Conservation (phyloP, 2,113 vertebrate genomes). For the Spheniscus mendiculus region DNA sequence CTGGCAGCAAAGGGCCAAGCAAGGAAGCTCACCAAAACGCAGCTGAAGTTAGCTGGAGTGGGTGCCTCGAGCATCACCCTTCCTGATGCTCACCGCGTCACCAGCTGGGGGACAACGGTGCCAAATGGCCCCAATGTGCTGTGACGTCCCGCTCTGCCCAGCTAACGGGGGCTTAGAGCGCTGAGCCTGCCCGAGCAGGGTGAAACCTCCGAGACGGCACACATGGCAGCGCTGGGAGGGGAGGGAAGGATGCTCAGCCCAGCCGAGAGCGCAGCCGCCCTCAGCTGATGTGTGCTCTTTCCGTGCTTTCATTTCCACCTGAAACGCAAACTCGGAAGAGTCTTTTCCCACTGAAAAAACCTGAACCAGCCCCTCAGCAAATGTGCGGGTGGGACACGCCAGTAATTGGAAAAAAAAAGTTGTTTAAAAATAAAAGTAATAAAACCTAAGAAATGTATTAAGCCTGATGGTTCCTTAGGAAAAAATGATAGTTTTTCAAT, state of each 20-base stretch:
- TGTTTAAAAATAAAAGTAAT: neutral
- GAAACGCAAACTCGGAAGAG: neutral
- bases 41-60: neutral
- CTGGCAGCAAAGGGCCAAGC: neutral
- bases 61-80: neutral
- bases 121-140: accelerated
- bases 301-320: accelerated
- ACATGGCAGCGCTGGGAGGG: accelerated
- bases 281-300: accelerated
- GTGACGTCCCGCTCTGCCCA: accelerated
- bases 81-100: neutral
- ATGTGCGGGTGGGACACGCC: neutral
- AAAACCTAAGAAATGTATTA: neutral
- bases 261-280: neutral
- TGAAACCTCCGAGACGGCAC: accelerated
- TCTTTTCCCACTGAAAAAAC: neutral
- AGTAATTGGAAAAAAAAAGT: accelerated
- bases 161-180: accelerated
- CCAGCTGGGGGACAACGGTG: accelerated
- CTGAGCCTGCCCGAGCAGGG: accelerated
- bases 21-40: accelerated
- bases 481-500: accelerated
- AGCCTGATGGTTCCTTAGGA: neutral
- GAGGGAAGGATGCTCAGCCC: neutral
- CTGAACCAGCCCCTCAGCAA: neutral